A percentile compares a stretch with the other conserved stretches of the same genome.
Conservation (phyloP, 2,888 invertebrate species). For the Napeogenes sylphis region DNA sequence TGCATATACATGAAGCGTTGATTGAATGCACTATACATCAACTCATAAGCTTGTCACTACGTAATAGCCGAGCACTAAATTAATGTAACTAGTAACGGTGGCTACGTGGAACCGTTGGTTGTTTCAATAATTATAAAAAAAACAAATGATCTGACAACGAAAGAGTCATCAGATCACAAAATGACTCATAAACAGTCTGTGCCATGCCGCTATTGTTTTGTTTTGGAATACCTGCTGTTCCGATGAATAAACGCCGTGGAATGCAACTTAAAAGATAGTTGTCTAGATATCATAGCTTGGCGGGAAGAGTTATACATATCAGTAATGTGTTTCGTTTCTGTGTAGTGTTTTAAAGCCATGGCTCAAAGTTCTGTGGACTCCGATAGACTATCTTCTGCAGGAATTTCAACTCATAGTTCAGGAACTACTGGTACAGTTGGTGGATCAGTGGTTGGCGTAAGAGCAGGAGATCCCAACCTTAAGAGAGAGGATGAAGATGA, state of each 20-base stretch:
- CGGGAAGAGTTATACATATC: conserved; percentile 22
- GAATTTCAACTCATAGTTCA: conserved; percentile 71
- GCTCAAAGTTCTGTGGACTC: conserved; percentile 71
- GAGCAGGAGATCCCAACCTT: conserved; percentile 57
- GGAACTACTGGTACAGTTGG: conserved; percentile 70
- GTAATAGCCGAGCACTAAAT: conserved; percentile 46
- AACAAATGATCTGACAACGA: conserved; percentile 46
- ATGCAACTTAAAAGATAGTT: conserved; percentile 35
- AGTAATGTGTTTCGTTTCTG: conserved; percentile 18
- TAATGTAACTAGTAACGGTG: conserved; percentile 50
- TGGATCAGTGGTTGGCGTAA: conserved; percentile 69
- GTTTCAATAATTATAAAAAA: conserved; percentile 26
- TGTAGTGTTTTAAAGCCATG: conserved; percentile 42
- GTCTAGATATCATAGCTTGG: conserved; percentile 31
- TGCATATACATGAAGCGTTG: conserved; percentile 41
- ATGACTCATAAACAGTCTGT: conserved; percentile 68
- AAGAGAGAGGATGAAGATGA: conserved; percentile 80
- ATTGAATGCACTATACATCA: conserved; percentile 30
- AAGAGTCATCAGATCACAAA: conserved; percentile 57
- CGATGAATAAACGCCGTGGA: conserved; percentile 55
- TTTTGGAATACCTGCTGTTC: conserved; percentile 56
- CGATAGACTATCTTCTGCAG: conserved; percentile 71
- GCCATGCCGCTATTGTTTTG: conserved; percentile 62
- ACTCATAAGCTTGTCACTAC: conserved; percentile 41
- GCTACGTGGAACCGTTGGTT: conserved; percentile 47